Evolutionary conservation across 1,140 invertebrate species (phyloP).

Genomic region (Campoletis sonorensis): DNA sequence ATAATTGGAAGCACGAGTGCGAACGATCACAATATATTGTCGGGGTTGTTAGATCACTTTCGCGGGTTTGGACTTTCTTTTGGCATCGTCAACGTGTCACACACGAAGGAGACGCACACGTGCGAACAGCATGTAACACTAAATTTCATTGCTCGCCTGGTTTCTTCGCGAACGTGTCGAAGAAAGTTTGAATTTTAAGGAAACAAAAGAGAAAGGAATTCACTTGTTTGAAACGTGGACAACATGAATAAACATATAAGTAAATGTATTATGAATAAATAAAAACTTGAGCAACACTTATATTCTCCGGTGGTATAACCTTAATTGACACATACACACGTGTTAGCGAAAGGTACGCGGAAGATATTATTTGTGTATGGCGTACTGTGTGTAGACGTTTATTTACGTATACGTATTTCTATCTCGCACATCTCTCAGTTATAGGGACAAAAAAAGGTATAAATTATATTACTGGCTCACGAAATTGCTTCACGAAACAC

Average conservation of each 20-base stretch:
- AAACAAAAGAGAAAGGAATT: constrained; percentile 4
- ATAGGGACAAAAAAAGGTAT: neutral
- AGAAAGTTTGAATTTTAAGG: neutral
- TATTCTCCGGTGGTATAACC: too few species aligned
- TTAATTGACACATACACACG: too few species aligned
- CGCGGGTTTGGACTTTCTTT: constrained; percentile 5
- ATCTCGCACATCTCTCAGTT: neutral
- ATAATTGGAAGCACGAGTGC: neutral
- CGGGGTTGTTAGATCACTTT: constrained; percentile 7
- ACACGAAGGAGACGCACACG: too few species aligned
- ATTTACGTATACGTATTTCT: neutral
- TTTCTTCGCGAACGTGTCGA: neutral
- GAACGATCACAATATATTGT: neutral
- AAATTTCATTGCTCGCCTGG: too few species aligned
- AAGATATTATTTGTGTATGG: neutral
- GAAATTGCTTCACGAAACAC: neutral
- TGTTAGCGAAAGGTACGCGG: too few species aligned
- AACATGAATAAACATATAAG: neutral
- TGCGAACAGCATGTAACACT: too few species aligned
- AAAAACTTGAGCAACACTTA: too few species aligned
- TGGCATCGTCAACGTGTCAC: constrained; percentile 1
- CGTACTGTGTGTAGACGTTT: neutral
- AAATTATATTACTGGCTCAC: constrained; percentile 9
- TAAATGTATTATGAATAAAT: neutral
- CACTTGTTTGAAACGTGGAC: neutral